Evolutionary conservation across 2,797 vertebrate genomes (phyloP).

Genomic region (Vespertilio murinus): DNA sequence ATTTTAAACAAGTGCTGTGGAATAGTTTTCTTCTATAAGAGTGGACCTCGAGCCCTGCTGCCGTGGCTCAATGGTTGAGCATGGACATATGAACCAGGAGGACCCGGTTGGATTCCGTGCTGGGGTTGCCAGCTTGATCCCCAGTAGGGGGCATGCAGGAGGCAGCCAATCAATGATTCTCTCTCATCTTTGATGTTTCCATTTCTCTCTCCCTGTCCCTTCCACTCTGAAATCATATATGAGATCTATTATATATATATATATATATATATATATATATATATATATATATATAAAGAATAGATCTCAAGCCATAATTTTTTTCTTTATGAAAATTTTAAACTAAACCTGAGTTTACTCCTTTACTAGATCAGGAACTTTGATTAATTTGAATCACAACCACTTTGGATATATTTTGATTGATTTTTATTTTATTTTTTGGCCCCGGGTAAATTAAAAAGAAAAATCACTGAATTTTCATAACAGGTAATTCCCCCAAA

Average conservation of each 20-base stretch:
- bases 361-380: conserved; percentile 3
- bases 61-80: neutral
- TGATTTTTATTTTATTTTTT: neutral
- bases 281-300: neutral
- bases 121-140: neutral
- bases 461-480: neutral
- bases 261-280: neutral
- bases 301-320: neutral
- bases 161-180: neutral
- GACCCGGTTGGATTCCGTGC: neutral
- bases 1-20: neutral
- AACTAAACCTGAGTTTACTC: neutral
- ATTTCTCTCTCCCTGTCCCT: neutral
- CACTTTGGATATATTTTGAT: neutral
- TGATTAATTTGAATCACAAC: conserved; percentile 32
- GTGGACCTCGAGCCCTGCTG: neutral
- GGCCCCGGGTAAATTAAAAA: neutral
- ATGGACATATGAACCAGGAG: neutral
- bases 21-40: neutral
- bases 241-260: neutral
- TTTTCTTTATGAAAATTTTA: neutral
- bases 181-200: neutral
- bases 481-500: neutral
- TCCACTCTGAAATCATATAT: neutral
- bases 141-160: neutral